These are phyloP conservation scores for Hephaestus fuliginosus DNA, from an alignment of 2,797 vertebrate species.

Conservation along the genomic window DNA sequence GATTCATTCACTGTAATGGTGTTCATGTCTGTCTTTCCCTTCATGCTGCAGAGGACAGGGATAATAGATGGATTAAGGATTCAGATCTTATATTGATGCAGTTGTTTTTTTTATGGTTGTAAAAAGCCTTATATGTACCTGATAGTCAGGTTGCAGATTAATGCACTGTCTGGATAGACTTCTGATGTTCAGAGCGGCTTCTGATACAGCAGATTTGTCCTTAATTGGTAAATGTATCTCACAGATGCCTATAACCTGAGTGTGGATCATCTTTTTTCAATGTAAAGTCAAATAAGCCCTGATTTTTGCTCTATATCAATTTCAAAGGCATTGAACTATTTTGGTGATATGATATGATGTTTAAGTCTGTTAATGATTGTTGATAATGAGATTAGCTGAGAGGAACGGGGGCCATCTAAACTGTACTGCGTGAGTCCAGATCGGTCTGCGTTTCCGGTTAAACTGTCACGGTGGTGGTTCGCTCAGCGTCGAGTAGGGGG, in stretches of 20 bases:
- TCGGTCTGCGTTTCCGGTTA: neutral
- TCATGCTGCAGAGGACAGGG: neutral
- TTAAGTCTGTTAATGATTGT: neutral
- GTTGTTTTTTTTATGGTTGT: neutral
- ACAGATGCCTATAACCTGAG: neutral
- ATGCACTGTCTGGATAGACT: too few relatives aligned
- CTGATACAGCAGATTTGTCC: neutral
- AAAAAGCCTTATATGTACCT: neutral
- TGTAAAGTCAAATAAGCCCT: neutral
- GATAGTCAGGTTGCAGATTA: neutral
- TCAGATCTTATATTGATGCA: neutral
- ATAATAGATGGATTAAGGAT: neutral
- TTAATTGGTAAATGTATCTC: neutral
- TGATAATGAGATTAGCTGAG: neutral
- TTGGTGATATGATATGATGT: neutral
- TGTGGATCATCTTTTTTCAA: neutral
- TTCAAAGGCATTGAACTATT: neutral
- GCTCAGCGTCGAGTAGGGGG: constrained; percentile 9
- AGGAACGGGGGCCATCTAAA: neutral
- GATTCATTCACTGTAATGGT: neutral
- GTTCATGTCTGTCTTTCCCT: constrained; percentile 5
- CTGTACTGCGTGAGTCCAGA: neutral
- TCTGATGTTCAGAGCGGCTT: neutral
- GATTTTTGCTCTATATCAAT: neutral
- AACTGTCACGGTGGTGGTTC: constrained; percentile 2